phyloP scores from a whole-genome alignment of 2,113 vertebrate species.

The Acanthisitta chloris region DNA sequence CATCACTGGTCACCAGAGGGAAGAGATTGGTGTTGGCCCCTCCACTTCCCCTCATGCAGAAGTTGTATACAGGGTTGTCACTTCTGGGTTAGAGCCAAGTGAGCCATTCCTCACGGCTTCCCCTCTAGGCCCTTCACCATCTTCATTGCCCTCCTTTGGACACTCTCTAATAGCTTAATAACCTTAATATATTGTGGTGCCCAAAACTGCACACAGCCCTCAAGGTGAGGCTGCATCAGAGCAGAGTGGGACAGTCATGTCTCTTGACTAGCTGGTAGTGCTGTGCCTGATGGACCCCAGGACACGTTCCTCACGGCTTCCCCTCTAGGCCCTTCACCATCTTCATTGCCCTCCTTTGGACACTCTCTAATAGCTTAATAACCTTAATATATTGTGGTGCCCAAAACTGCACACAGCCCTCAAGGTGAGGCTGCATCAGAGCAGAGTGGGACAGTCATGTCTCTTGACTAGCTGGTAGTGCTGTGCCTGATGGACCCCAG shows the following conservation, averaged over 20 bases:
- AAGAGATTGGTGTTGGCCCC: not conserved
- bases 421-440: rapidly evolving
- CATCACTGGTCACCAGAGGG: not conserved
- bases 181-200: rapidly evolving
- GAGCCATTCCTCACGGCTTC: rapidly evolving
- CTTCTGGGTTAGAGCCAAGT: no score
- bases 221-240: rapidly evolving
- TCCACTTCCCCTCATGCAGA: rapidly evolving
- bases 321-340: not conserved
- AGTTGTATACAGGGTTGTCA: no score
- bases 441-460: not conserved
- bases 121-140: not conserved
- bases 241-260: not conserved
- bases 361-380: not conserved
- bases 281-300: not conserved
- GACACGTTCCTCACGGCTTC: no score
- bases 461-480: rapidly evolving
- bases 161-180: not conserved
- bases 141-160: rapidly evolving
- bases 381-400: rapidly evolving
- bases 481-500: not conserved
- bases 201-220: not conserved
- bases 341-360: rapidly evolving
- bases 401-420: not conserved
- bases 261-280: rapidly evolving